phyloP scores from a whole-genome alignment of 2,797 vertebrate genomes.

The Cuculus canorus region DNA sequence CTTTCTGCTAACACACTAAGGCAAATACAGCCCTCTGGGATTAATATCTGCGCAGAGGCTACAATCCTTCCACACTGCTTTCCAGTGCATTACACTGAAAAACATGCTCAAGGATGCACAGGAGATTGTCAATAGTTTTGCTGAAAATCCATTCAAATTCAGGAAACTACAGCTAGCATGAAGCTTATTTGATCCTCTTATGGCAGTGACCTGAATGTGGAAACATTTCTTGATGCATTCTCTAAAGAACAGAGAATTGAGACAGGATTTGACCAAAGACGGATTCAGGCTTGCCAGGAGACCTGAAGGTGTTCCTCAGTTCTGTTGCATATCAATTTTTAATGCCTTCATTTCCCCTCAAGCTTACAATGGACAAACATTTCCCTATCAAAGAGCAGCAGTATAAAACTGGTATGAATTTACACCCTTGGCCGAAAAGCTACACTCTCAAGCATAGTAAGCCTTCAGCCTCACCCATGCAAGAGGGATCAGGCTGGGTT shows the following conservation, averaged over 20 bases:
- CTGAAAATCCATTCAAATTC: constrained; percentile 43
- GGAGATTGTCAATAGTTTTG: not conserved
- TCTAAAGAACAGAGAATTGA: not conserved
- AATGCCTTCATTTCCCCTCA: not conserved
- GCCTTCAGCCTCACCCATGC: not conserved
- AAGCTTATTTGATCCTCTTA: constrained; percentile 56
- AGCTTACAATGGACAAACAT: not conserved
- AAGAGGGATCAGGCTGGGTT: not conserved
- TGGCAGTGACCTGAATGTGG: constrained; percentile 30
- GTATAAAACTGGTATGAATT: not conserved
- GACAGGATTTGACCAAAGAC: not conserved
- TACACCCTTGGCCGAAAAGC: not conserved
- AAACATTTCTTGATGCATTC: not conserved
- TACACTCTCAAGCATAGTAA: not conserved
- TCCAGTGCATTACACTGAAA: not conserved
- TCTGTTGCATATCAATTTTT: not conserved
- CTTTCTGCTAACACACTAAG: not conserved
- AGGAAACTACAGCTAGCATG: constrained; percentile 25
- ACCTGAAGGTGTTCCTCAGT: not conserved
- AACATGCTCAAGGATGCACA: not conserved
- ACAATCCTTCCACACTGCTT: not conserved
- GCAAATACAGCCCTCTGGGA: not conserved
- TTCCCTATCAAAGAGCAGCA: not conserved
- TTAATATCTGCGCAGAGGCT: not conserved
- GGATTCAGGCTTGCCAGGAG: not conserved